A percentile compares a stretch with the other conserved stretches of the same genome.
Conservation (phyloP, 2,113 vertebrate species). For the Pachypanchax playfairii region DNA sequence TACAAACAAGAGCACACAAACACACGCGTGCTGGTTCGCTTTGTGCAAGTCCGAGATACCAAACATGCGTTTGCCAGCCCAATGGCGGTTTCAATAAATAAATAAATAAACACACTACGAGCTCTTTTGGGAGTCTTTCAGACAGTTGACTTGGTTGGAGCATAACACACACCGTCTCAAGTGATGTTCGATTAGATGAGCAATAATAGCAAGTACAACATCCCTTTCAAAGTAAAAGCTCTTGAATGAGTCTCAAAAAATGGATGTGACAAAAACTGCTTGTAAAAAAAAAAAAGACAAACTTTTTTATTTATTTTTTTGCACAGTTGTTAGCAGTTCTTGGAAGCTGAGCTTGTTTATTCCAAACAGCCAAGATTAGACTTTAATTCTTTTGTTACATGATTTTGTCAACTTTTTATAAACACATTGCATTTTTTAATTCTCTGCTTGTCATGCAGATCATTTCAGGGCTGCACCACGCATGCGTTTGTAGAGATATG, state of each 20-base stretch:
- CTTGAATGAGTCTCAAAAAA: slow-evolving; percentile 33
- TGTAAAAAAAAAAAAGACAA: slow-evolving; percentile 76
- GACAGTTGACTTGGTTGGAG: slow-evolving; percentile 11
- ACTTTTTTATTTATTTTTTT: too few species aligned
- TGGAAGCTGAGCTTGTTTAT: not conserved
- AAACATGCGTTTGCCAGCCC: slow-evolving; percentile 40
- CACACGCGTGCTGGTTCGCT: slow-evolving; percentile 20
- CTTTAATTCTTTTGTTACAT: not conserved
- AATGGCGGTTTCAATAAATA: slow-evolving; percentile 44
- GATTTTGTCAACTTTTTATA: not conserved
- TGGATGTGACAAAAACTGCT: slow-evolving; percentile 74
- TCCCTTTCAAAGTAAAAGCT: slow-evolving; percentile 6
- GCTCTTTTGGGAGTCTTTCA: slow-evolving; percentile 22
- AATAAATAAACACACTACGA: too few species aligned
- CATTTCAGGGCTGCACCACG: not conserved
- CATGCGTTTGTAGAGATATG: too few species aligned
- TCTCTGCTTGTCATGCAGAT: slow-evolving; percentile 79
- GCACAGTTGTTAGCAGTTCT: slow-evolving; percentile 63
- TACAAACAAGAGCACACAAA: slow-evolving; percentile 33
- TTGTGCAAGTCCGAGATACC: slow-evolving; percentile 41
- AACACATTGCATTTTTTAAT: slow-evolving; percentile 77
- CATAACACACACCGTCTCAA: slow-evolving; percentile 7
- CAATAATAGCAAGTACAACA: slow-evolving; percentile 12
- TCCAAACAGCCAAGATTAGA: not conserved
- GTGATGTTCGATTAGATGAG: slow-evolving; percentile 22